Conservation (phyloP, 2,888 invertebrate species). For the Acrocyrtus sp. region DNA sequence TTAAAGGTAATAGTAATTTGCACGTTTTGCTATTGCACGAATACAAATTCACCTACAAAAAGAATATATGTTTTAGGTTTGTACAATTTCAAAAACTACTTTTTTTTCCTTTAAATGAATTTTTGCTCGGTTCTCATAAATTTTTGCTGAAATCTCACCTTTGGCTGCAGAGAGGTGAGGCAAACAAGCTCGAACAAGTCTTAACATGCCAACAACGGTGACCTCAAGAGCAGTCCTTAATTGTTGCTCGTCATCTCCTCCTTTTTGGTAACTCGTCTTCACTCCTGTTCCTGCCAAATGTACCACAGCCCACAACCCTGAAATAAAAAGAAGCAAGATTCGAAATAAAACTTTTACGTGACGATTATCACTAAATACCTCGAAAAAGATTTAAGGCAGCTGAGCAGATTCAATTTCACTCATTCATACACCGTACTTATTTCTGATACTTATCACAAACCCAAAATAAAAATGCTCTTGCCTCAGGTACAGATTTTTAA, state of each 20-base stretch:
- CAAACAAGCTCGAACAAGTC: constrained; percentile 57
- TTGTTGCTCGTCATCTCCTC: constrained; percentile 61
- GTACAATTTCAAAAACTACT: too few species aligned
- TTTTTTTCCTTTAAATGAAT: too few species aligned
- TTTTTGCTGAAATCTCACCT: constrained; percentile 48
- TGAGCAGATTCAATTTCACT: constrained; percentile 14
- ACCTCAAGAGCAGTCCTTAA: constrained; percentile 62
- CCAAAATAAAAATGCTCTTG: too few species aligned
- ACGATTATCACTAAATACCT: not conserved
- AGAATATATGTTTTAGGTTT: too few species aligned
- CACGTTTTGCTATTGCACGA: too few species aligned
- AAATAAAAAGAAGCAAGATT: constrained; percentile 62
- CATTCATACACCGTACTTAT: constrained; percentile 6
- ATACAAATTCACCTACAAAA: too few species aligned
- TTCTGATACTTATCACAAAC: too few species aligned
- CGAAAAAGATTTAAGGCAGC: not conserved
- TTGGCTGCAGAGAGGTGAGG: constrained; percentile 62
- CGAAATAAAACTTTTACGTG: not conserved
- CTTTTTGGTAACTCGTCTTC: constrained; percentile 51
- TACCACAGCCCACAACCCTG: constrained; percentile 84
- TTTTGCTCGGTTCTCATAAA: constrained; percentile 4
- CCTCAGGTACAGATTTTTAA: too few species aligned
- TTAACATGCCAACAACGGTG: constrained; percentile 61
- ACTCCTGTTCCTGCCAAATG: constrained; percentile 77
- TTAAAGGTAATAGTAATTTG: too few species aligned